Conservation (phyloP, 2,797 vertebrate genomes). For the Myotis myotis region DNA sequence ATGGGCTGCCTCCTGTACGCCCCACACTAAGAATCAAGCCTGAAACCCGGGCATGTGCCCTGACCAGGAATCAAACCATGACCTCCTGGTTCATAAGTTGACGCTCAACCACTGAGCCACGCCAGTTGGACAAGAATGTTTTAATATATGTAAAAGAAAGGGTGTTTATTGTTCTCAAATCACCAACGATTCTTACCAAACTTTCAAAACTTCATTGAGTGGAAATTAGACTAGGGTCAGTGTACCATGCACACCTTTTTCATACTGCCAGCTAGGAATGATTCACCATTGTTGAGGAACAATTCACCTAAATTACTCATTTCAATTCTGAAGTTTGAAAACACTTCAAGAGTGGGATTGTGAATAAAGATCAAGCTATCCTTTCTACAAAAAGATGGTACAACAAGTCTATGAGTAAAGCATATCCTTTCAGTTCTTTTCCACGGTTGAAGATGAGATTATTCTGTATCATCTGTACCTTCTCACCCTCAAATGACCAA, state of each 20-base stretch:
- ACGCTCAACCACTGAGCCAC: no score
- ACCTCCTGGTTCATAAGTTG: no score
- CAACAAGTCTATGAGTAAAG: constrained; percentile 45
- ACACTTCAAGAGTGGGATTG: neutral
- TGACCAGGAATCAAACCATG: no score
- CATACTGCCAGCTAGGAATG: neutral
- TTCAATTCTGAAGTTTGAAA: constrained; percentile 48
- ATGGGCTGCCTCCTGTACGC: no score
- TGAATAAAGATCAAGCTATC: constrained; percentile 49
- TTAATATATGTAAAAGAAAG: constrained; percentile 20
- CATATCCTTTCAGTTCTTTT: constrained; percentile 34
- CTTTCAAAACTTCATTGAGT: neutral
- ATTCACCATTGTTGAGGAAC: neutral
- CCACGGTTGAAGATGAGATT: neutral
- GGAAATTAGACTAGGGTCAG: neutral
- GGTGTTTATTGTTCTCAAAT: neutral
- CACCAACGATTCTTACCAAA: constrained; percentile 24
- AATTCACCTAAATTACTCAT: neutral
- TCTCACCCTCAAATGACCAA: neutral
- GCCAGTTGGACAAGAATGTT: neutral
- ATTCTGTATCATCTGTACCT: neutral
- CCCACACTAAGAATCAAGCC: no score
- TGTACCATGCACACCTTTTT: neutral
- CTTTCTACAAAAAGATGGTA: constrained; percentile 53
- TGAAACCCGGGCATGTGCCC: no score